phyloP scores from a whole-genome alignment of 2,797 vertebrate species.

The Pipistrellus pipistrellus region DNA sequence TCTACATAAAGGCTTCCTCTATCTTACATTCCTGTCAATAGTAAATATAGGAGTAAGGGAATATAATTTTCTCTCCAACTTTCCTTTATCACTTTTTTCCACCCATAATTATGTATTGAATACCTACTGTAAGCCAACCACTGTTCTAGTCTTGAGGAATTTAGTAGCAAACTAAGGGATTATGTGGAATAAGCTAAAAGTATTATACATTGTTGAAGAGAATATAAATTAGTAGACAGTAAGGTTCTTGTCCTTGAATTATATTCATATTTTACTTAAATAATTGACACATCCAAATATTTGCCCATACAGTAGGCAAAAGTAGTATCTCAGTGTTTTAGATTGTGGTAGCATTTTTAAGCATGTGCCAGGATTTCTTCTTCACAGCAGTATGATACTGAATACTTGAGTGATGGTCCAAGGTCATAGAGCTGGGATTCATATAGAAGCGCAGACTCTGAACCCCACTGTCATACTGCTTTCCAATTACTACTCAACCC shows the following conservation, averaged over 20 bases:
- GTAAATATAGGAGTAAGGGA: not conserved
- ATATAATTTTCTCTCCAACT: not conserved
- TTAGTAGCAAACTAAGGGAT: not conserved
- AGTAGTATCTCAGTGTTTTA: not conserved
- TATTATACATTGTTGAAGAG: too few relatives aligned
- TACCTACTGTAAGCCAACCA: not conserved
- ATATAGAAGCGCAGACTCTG: not conserved
- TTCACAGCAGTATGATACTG: not conserved
- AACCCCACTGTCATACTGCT: not conserved
- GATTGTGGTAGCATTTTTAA: not conserved
- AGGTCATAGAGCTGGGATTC: conserved; percentile 11
- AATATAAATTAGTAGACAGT: not conserved
- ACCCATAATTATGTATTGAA: not conserved
- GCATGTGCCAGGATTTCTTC: not conserved
- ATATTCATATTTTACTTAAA: not conserved
- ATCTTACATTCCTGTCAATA: not conserved
- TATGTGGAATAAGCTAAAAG: too few relatives aligned
- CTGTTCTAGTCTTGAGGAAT: not conserved
- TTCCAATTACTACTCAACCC: not conserved
- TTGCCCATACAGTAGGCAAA: not conserved
- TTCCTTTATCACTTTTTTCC: not conserved
- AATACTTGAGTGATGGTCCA: not conserved
- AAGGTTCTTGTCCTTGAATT: not conserved
- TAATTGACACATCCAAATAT: not conserved
- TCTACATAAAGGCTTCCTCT: not conserved